A percentile compares a stretch with the other conserved stretches of the same genome.
phyloP scores from a whole-genome alignment of 1,140 invertebrate genomes.

The Eupristina koningsbergeri region DNA sequence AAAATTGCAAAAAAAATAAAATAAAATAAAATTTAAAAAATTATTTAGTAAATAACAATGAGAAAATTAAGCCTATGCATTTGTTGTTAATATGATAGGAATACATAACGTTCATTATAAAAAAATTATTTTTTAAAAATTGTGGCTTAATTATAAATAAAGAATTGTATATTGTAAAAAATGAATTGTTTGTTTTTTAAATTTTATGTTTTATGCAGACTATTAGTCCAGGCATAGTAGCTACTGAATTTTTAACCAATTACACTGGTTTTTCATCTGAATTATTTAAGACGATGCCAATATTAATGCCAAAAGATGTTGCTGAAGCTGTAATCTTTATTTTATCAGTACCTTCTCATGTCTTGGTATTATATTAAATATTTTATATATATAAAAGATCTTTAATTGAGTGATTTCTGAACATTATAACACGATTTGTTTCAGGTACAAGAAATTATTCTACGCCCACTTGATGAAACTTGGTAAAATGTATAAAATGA shows the following conservation, averaged over 20 bases:
- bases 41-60: too few species aligned
- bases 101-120: too few species aligned
- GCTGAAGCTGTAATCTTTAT: slow-evolving; percentile 73
- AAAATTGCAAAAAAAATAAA: too few species aligned
- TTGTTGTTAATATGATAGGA: too few species aligned
- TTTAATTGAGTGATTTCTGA: not conserved
- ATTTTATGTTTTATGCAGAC: slow-evolving; percentile 54
- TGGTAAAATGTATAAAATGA: slow-evolving; percentile 52
- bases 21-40: too few species aligned
- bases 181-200: not conserved
- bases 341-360: slow-evolving; percentile 71
- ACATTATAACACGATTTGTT: not conserved
- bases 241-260: slow-evolving; percentile 62
- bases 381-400: not conserved
- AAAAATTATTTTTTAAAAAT: too few species aligned
- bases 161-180: too few species aligned
- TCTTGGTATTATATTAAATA: slow-evolving; percentile 63
- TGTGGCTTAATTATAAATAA: too few species aligned
- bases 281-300: slow-evolving; percentile 66
- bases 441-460: slow-evolving; percentile 60
- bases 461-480: slow-evolving; percentile 59
- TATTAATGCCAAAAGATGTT: slow-evolving; percentile 71
- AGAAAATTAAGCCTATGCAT: too few species aligned
- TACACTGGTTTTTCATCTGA: slow-evolving; percentile 59
- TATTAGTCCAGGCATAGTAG: slow-evolving; percentile 69